Percentiles rank a stretch among this genome's conserved stretches.
phyloP scores from a whole-genome alignment of 2,113 vertebrate genomes.

The Prochilodus magdalenae region DNA sequence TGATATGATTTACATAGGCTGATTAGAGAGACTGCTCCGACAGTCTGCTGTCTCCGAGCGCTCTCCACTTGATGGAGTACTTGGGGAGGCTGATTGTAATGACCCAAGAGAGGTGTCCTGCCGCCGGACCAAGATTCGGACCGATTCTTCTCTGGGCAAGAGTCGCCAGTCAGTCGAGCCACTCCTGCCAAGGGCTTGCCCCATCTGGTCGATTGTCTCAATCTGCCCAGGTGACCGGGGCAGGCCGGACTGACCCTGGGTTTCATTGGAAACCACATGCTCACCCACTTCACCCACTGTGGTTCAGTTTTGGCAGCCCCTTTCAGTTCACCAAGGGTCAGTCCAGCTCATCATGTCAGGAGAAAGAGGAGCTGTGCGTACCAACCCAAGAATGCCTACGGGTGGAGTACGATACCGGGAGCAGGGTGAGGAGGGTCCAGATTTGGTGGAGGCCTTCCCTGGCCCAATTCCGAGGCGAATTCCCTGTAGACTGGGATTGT shows the following conservation, averaged over 20 bases:
- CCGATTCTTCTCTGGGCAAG: not conserved
- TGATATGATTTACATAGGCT: conserved; percentile 1
- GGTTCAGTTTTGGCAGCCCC: too few species aligned
- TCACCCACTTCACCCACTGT: too few species aligned
- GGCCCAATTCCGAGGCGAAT: too few species aligned
- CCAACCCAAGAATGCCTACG: too few species aligned
- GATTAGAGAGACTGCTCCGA: conserved; percentile 1
- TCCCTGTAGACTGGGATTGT: too few species aligned
- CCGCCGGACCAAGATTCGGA: not conserved
- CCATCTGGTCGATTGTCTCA: not conserved
- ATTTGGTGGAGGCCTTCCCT: too few species aligned
- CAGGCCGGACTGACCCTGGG: not conserved
- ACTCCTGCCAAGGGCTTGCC: not conserved
- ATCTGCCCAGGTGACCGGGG: not conserved
- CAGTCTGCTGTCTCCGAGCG: not conserved
- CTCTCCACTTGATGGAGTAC: not conserved
- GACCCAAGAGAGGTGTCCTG: conserved; percentile 5
- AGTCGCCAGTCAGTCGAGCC: not conserved
- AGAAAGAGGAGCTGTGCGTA: too few species aligned
- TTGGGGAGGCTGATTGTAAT: conserved; percentile 24
- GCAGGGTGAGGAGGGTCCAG: too few species aligned
- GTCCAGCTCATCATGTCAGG: too few species aligned
- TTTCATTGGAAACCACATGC: not conserved
- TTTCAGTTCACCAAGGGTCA: too few species aligned
- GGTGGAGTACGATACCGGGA: too few species aligned